Conservation (phyloP, 2,888 invertebrate species). For the Rhagonycha lutea region DNA sequence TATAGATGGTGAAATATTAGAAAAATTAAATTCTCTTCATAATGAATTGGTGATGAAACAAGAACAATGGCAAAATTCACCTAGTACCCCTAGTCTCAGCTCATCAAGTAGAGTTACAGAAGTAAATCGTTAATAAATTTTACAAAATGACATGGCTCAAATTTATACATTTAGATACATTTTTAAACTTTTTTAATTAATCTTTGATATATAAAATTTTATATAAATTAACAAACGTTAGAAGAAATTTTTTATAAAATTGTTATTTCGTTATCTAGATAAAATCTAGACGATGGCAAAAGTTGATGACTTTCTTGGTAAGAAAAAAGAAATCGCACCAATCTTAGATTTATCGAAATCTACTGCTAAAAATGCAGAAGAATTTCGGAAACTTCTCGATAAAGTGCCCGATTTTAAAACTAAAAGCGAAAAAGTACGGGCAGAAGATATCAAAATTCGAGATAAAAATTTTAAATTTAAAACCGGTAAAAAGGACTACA, state of each 20-base stretch:
- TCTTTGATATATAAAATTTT: neutral
- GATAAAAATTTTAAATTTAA: slow-evolving; percentile 78
- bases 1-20: slow-evolving; percentile 42
- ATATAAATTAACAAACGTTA: neutral
- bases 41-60: slow-evolving; percentile 59
- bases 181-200: neutral
- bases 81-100: slow-evolving; percentile 40
- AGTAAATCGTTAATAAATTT: neutral
- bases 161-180: neutral
- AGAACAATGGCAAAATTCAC: slow-evolving; percentile 58
- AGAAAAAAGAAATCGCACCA: slow-evolving; percentile 83
- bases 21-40: slow-evolving; percentile 52
- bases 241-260: neutral
- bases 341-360: slow-evolving; percentile 84
- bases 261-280: slow-evolving; percentile 19
- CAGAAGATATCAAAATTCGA: slow-evolving; percentile 77
- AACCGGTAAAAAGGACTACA: slow-evolving; percentile 72
- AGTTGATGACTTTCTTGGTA: slow-evolving; percentile 81
- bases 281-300: slow-evolving; percentile 59
- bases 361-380: slow-evolving; percentile 77
- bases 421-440: slow-evolving; percentile 79
- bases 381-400: slow-evolving; percentile 80
- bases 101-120: slow-evolving; percentile 27
- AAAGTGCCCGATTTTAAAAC: slow-evolving; percentile 91
- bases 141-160: neutral